Percentiles rank a stretch among this genome's conserved stretches.
These are phyloP conservation scores for Sitobion miscanthi DNA, from an alignment of 1,140 invertebrate genomes.

Conservation along the genomic window DNA sequence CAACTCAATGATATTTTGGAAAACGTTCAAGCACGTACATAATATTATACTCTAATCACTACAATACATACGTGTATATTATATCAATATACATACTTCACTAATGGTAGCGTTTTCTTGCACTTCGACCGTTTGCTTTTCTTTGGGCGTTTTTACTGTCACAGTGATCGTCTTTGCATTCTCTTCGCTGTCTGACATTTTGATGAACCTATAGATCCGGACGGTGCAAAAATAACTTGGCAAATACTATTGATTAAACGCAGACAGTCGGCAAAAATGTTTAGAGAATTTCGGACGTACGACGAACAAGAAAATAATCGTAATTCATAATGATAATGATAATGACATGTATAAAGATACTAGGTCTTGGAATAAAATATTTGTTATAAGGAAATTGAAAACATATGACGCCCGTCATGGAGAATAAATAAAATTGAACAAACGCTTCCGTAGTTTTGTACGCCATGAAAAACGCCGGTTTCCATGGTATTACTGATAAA, in stretches of 20 bases:
- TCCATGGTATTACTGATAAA: slow-evolving; percentile 35
- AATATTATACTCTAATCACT: background rate
- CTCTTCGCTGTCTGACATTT: slow-evolving; percentile 64
- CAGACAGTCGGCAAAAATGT: background rate
- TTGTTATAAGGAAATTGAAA: background rate
- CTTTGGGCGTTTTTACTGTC: slow-evolving; percentile 95
- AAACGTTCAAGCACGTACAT: background rate
- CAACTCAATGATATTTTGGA: too few species aligned
- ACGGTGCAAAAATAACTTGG: background rate
- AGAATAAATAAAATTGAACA: background rate
- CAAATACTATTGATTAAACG: background rate
- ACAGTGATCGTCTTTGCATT: slow-evolving; percentile 76
- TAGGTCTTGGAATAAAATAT: slow-evolving; percentile 34
- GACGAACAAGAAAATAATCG: background rate
- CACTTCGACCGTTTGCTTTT: slow-evolving; percentile 88
- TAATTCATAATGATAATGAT: slow-evolving; percentile 36
- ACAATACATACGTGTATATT: slow-evolving; percentile 21
- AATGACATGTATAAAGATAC: slow-evolving; percentile 48
- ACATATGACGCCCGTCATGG: slow-evolving; percentile 4
- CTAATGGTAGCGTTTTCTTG: slow-evolving; percentile 85
- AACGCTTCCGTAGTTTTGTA: background rate
- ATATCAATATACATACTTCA: slow-evolving; percentile 75
- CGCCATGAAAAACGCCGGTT: slow-evolving; percentile 25
- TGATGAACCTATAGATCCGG: background rate
- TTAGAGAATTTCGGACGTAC: background rate